A percentile compares a stretch with the other conserved stretches of the same genome.
phyloP scores from a whole-genome alignment of 2,113 vertebrate genomes.

The Corythornis madagascariensis region DNA sequence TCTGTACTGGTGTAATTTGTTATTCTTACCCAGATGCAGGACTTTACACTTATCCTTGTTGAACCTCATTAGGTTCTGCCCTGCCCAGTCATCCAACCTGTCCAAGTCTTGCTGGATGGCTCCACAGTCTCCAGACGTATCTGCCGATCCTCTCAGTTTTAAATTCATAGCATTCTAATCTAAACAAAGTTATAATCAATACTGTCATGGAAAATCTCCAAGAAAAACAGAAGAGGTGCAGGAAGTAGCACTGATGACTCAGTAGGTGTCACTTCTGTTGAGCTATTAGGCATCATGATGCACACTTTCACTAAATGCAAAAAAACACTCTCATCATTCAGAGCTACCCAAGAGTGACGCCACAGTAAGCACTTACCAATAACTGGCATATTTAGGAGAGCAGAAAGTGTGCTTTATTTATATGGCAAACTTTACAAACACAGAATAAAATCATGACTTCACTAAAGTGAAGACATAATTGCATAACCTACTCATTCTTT shows the following conservation, averaged over 20 bases:
- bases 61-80: too few species aligned
- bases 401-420: background rate
- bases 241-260: background rate
- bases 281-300: too few species aligned
- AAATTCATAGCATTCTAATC: background rate
- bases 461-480: background rate
- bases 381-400: background rate
- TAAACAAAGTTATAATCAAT: background rate
- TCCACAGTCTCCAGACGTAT: too few species aligned
- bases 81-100: too few species aligned
- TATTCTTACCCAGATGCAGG: too few species aligned
- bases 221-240: background rate
- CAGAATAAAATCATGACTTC: background rate
- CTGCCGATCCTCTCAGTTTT: too few species aligned
- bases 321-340: background rate
- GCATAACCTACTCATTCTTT: background rate
- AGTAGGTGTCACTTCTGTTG: background rate
- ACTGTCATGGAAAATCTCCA: too few species aligned
- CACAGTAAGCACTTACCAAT: fast-evolving
- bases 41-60: too few species aligned
- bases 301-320: background rate
- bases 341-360: fast-evolving
- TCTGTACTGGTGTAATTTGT: too few species aligned
- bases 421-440: too few species aligned
- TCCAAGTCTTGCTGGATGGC: too few species aligned